Conservation (phyloP, 2,113 vertebrate species). For the Carettochelys insculpta region DNA sequence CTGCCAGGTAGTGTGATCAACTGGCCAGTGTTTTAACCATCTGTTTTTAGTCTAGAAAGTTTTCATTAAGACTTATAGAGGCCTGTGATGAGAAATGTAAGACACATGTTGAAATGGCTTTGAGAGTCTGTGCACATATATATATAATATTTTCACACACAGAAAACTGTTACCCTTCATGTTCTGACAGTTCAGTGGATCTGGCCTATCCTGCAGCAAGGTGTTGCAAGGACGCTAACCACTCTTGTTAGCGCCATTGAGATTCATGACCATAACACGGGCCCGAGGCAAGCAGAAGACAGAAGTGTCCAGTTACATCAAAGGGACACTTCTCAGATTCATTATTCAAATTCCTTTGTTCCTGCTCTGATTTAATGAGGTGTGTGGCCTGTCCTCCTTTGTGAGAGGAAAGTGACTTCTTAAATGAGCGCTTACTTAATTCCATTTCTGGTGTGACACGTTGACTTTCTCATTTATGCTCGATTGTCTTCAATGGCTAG, state of each 20-base stretch:
- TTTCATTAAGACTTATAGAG: fast-evolving
- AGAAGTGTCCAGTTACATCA: fast-evolving
- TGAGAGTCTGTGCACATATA: background rate
- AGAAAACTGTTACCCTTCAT: background rate
- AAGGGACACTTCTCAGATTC: background rate
- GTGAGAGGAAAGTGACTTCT: background rate
- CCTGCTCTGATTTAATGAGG: background rate
- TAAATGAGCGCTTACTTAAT: background rate
- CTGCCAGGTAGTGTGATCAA: background rate
- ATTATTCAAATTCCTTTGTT: background rate
- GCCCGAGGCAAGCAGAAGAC: fast-evolving
- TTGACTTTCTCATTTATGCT: background rate
- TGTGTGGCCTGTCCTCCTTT: background rate
- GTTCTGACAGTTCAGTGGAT: background rate
- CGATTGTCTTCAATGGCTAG: background rate
- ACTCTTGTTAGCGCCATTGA: background rate
- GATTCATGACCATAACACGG: background rate
- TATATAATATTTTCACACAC: no score
- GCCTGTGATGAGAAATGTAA: background rate
- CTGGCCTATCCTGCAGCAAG: no score
- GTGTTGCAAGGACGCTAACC: fast-evolving
- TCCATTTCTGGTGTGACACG: background rate
- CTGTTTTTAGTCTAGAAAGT: background rate
- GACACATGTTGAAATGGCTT: background rate
- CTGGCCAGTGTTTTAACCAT: background rate